Percentiles rank a stretch among this genome's conserved stretches.
phyloP scores from a whole-genome alignment of 2,888 invertebrate genomes.

The Scelioninae gen. 1 region DNA sequence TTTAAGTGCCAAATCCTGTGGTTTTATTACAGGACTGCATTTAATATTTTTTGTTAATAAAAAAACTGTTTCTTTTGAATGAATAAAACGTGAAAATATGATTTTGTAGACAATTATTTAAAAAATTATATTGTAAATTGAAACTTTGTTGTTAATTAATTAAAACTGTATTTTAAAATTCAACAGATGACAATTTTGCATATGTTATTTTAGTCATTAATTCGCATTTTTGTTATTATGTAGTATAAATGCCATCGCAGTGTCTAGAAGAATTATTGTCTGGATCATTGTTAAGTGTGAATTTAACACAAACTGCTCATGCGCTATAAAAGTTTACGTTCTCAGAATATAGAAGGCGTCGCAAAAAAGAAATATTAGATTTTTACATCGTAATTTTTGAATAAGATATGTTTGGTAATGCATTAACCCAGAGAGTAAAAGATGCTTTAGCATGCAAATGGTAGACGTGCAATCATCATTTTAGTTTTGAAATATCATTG shows the following conservation, averaged over 20 bases:
- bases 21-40: constrained; percentile 21
- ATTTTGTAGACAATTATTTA: neutral
- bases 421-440: constrained; percentile 26
- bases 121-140: neutral
- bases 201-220: neutral
- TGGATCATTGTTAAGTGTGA: constrained; percentile 9
- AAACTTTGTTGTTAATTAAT: neutral
- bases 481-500: neutral
- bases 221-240: neutral
- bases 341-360: neutral
- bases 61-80: neutral
- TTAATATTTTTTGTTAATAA: constrained; percentile 10
- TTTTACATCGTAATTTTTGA: constrained; percentile 33
- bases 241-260: neutral
- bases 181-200: neutral
- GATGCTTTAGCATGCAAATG: constrained; percentile 25
- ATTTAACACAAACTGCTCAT: constrained; percentile 18
- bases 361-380: constrained; percentile 9
- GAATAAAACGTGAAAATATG: neutral
- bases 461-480: constrained; percentile 15
- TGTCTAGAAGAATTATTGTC: neutral
- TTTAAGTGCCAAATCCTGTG: constrained; percentile 25
- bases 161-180: neutral
- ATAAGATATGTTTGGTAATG: constrained; percentile 16
- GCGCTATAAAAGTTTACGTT: constrained; percentile 5